A percentile compares a stretch with the other conserved stretches of the same genome.
These are phyloP conservation scores for Sinocyclocheilus anophthalmus DNA, from an alignment of 2,113 vertebrate species.

Conservation along the genomic window DNA sequence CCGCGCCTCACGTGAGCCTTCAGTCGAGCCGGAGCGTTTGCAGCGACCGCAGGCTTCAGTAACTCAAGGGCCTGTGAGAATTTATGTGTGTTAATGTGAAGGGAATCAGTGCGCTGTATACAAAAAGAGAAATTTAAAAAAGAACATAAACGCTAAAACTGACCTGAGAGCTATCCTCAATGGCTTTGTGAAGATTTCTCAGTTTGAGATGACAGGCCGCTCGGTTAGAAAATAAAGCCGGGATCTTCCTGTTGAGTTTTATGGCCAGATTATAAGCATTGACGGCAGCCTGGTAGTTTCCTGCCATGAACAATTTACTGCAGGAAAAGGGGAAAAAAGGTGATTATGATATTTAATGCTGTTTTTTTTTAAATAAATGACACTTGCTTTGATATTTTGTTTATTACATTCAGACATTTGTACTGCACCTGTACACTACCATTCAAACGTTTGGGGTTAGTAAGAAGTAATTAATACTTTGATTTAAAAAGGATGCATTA, in stretches of 20 bases:
- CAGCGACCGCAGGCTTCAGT: slow-evolving; percentile 83
- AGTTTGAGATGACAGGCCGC: slow-evolving; percentile 94
- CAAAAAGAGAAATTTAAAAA: neutral
- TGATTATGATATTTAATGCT: neutral
- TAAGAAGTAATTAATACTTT: too few species aligned
- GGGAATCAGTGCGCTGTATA: neutral
- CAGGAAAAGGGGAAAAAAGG: slow-evolving; percentile 8
- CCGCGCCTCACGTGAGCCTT: slow-evolving; percentile 88
- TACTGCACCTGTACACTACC: neutral
- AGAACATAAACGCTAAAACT: neutral
- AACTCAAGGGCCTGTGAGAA: slow-evolving; percentile 85
- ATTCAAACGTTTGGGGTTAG: too few species aligned
- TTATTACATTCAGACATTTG: neutral
- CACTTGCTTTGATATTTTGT: neutral
- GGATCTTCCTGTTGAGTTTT: slow-evolving; percentile 80
- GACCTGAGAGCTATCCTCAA: slow-evolving; percentile 92
- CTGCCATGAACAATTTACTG: slow-evolving; percentile 86
- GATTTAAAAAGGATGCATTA: too few species aligned
- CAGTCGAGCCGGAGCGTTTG: slow-evolving; percentile 82
- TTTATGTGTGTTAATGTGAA: neutral
- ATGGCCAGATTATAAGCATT: slow-evolving; percentile 89
- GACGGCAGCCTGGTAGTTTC: slow-evolving; percentile 87
- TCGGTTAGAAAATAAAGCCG: slow-evolving; percentile 86
- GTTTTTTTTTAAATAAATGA: neutral
- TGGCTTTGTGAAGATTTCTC: slow-evolving; percentile 89